Evolutionary conservation across 2,797 vertebrate genomes (phyloP).

Genomic region (Sphaeramia orbicularis): DNA sequence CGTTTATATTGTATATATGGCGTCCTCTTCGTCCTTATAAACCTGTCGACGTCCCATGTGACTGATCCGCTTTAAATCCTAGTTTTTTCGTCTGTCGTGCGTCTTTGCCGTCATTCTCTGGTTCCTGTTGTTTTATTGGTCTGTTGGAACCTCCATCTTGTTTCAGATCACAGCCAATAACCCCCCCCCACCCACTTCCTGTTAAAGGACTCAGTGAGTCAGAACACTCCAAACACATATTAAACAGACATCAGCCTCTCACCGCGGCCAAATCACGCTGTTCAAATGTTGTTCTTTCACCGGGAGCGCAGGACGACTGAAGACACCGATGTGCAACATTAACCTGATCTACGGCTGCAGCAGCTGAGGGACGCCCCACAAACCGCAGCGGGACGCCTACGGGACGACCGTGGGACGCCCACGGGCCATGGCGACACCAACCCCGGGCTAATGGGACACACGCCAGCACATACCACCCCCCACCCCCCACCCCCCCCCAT

Average conservation of each 20-base stretch:
- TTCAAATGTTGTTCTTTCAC: constrained; percentile 87
- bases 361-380: constrained; percentile 86
- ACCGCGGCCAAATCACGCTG: constrained; percentile 84
- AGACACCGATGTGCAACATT: constrained; percentile 87
- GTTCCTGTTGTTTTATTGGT: constrained; percentile 68
- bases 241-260: constrained; percentile 85
- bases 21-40: too few relatives aligned
- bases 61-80: constrained; percentile 18
- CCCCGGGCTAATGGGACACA: constrained; percentile 82
- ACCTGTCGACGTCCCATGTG: background rate
- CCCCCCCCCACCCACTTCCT: constrained; percentile 66
- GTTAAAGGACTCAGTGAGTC: constrained; percentile 83
- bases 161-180: constrained; percentile 81
- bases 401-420: too few relatives aligned
- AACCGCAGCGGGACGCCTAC: constrained; percentile 82
- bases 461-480: constrained; percentile 58
- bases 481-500: constrained; percentile 15
- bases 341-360: constrained; percentile 83
- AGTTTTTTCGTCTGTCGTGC: constrained; percentile 24
- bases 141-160: constrained; percentile 80
- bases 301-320: constrained; percentile 81
- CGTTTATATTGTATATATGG: too few relatives aligned
- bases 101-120: constrained; percentile 49
- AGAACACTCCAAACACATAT: constrained; percentile 86
- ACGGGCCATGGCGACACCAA: constrained; percentile 76